Percentiles rank a stretch among this genome's conserved stretches.
Evolutionary conservation across 1,140 invertebrate genomes (phyloP).

Genomic region (Drosophila sucinea): DNA sequence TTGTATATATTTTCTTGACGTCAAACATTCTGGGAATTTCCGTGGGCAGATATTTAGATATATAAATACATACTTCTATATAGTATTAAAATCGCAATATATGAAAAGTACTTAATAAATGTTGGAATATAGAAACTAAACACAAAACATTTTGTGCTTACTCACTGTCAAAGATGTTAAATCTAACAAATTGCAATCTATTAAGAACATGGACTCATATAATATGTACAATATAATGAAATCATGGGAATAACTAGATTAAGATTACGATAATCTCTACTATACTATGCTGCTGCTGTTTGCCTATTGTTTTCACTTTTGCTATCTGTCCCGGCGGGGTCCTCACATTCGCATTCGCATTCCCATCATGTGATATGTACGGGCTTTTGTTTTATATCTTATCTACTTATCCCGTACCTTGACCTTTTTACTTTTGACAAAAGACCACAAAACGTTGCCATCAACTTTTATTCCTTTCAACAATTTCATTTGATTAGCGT

Average conservation of each 20-base stretch:
- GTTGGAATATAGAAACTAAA: conserved; percentile 34
- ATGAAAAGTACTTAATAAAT: conserved; percentile 50
- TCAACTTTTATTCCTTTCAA: background rate
- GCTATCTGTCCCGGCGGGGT: background rate
- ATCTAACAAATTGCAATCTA: background rate
- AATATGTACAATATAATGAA: background rate
- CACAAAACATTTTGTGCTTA: conserved; percentile 41
- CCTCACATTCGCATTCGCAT: background rate
- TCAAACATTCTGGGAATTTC: conserved; percentile 12
- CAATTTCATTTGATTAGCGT: conserved; percentile 5
- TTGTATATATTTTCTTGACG: conserved; percentile 1
- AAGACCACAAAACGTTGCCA: conserved; percentile 1
- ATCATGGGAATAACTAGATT: background rate
- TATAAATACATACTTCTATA: background rate
- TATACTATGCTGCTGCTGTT: background rate
- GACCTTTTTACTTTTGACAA: conserved; percentile 52
- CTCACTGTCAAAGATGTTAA: conserved; percentile 31
- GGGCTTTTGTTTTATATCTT: conserved; percentile 49
- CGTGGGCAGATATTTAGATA: background rate
- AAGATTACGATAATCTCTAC: background rate
- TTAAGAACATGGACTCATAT: background rate
- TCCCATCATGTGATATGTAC: background rate
- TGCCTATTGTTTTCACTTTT: background rate
- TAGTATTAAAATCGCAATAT: conserved; percentile 50
- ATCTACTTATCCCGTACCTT: conserved; percentile 58